Evolutionary conservation across 2,113 vertebrate species (phyloP).

Genomic region (Oophaga pumilio): DNA sequence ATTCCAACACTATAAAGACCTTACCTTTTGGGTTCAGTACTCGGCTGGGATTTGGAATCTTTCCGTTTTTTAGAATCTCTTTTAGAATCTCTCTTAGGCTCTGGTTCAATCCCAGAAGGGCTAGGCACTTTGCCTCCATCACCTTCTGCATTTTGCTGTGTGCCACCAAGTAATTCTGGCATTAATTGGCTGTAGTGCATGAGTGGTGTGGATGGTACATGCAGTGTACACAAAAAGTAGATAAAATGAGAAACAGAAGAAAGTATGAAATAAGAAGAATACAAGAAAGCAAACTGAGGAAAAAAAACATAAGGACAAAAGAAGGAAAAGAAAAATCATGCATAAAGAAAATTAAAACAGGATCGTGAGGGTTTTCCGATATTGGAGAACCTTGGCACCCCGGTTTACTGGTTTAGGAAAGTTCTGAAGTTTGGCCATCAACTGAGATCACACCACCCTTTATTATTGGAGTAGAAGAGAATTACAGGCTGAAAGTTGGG

Average conservation of each 20-base stretch:
- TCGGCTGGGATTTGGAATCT: constrained; percentile 81
- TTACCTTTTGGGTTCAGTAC: constrained; percentile 86
- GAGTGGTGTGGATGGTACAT: constrained; percentile 78
- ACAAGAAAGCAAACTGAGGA: constrained; percentile 72
- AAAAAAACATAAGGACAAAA: constrained; percentile 68
- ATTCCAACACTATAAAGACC: constrained; percentile 62
- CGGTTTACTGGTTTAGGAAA: background rate
- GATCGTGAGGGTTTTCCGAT: background rate
- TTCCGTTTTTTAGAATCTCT: constrained; percentile 93
- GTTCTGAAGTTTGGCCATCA: background rate
- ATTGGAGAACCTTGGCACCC: background rate
- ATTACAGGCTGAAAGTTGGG: no score
- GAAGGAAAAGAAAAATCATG: constrained; percentile 67
- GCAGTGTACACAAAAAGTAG: constrained; percentile 71
- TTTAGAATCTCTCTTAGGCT: constrained; percentile 87
- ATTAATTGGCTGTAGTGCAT: constrained; percentile 82
- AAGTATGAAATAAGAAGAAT: constrained; percentile 74
- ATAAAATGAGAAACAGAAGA: constrained; percentile 78
- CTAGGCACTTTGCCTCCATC: constrained; percentile 74
- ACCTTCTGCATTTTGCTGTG: constrained; percentile 75
- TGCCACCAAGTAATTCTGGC: constrained; percentile 81
- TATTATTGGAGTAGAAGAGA: no score
- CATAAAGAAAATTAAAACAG: background rate
- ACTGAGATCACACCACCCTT: no score
- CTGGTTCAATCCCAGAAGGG: constrained; percentile 74